Percentiles rank a stretch among this genome's conserved stretches.
Evolutionary conservation across 2,113 vertebrate species (phyloP).

Genomic region (Callorhinus ursinus): DNA sequence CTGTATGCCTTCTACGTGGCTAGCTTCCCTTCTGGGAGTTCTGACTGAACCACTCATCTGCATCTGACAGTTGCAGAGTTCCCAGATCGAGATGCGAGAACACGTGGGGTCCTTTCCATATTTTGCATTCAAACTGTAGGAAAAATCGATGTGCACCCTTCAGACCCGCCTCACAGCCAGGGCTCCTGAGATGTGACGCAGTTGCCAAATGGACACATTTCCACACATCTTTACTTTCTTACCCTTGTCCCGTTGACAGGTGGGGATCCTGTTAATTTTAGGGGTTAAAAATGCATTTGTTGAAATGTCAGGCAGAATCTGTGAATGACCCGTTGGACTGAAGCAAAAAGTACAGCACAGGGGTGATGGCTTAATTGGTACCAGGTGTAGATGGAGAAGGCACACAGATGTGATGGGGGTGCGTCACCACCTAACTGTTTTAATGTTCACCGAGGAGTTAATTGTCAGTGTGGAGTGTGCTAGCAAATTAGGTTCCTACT

Average conservation of each 20-base stretch:
- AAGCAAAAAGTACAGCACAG: neutral
- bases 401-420: conserved; percentile 63
- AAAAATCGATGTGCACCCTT: neutral
- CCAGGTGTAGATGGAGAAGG: conserved; percentile 60
- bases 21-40: neutral
- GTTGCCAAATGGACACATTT: neutral
- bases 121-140: neutral
- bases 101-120: fast-evolving
- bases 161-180: neutral
- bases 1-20: neutral
- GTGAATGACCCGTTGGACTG: neutral
- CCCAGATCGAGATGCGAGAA: neutral
- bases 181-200: fast-evolving
- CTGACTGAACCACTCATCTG: neutral
- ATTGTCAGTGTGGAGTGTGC: conserved; percentile 68
- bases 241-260: neutral
- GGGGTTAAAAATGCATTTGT: neutral
- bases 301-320: fast-evolving
- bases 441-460: conserved; percentile 78
- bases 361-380: conserved; percentile 65
- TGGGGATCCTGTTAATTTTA: neutral
- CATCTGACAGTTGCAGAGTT: neutral
- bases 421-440: conserved; percentile 77
- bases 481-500: conserved; percentile 74
- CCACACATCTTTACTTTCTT: neutral